Percentiles rank a stretch among this genome's conserved stretches.
These are phyloP conservation scores for Telenomus remus DNA, from an alignment of 1,140 invertebrate genomes.

Conservation along the genomic window DNA sequence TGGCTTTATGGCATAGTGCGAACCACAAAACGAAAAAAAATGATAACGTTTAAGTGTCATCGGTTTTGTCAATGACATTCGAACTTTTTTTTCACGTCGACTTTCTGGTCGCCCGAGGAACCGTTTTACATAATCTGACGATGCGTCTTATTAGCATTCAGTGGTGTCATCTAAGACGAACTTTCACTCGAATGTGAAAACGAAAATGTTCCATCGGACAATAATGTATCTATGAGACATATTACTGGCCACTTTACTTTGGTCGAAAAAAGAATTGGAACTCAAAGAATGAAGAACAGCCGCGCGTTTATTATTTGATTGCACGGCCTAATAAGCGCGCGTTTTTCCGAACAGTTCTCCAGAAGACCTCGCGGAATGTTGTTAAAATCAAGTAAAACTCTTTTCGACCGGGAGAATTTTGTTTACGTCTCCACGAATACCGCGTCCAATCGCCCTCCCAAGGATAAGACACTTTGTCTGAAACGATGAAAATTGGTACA, in stretches of 20 bases:
- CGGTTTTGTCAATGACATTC: too few species aligned
- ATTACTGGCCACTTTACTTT: neutral
- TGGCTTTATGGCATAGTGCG: too few species aligned
- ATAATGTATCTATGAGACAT: too few species aligned
- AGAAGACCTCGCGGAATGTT: conserved; percentile 35
- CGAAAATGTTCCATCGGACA: too few species aligned
- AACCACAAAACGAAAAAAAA: too few species aligned
- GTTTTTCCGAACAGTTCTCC: conserved; percentile 30
- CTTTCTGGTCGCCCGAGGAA: too few species aligned
- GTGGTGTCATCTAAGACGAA: too few species aligned
- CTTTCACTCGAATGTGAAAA: too few species aligned
- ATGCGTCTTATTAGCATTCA: too few species aligned
- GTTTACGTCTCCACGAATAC: conserved; percentile 20
- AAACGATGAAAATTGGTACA: conserved; percentile 1
- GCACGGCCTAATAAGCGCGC: conserved; percentile 31
- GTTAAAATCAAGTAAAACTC: conserved; percentile 32
- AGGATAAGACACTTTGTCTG: neutral
- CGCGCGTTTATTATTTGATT: conserved; percentile 30
- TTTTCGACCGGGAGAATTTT: conserved; percentile 13
- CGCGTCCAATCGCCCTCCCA: neutral
- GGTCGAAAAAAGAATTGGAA: conserved; percentile 17
- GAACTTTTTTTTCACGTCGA: too few species aligned
- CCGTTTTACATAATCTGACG: too few species aligned
- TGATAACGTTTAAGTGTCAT: too few species aligned
- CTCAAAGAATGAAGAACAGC: conserved; percentile 24